These are phyloP conservation scores for Phrixothrix hirtus DNA, from an alignment of 2,888 invertebrate species.

Conservation along the genomic window DNA sequence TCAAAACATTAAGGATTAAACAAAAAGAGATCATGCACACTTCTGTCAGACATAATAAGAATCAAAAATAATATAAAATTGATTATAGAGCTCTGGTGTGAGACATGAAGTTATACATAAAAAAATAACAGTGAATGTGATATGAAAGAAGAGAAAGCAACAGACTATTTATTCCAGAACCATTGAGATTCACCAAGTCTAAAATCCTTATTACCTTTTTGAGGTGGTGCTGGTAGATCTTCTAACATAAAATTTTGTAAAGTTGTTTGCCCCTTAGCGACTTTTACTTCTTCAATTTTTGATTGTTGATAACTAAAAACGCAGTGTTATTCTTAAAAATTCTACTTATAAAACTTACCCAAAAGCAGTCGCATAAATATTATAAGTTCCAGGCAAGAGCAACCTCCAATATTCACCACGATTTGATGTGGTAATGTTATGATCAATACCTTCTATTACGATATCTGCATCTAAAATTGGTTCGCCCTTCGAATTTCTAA, in stretches of 20 bases:
- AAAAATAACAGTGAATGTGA: too few species aligned
- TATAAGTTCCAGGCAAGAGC: slow-evolving; percentile 84
- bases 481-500: slow-evolving; percentile 60
- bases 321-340: neutral
- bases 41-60: too few species aligned
- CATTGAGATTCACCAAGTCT: slow-evolving; percentile 8
- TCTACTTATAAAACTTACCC: slow-evolving; percentile 62
- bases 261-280: slow-evolving; percentile 51
- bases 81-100: too few species aligned
- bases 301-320: slow-evolving; percentile 61
- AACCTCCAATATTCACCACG: slow-evolving; percentile 95
- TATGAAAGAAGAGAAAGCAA: too few species aligned
- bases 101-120: too few species aligned
- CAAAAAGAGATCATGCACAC: too few species aligned
- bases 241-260: slow-evolving; percentile 56
- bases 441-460: slow-evolving; percentile 74
- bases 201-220: slow-evolving; percentile 23
- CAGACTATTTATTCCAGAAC: slow-evolving; percentile 17
- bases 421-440: slow-evolving; percentile 76
- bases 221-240: slow-evolving; percentile 33
- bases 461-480: slow-evolving; percentile 77
- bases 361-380: slow-evolving; percentile 70
- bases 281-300: slow-evolving; percentile 49
- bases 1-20: too few species aligned
- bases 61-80: too few species aligned